Conservation (phyloP, 64 coral and sea anemone genomes). For the Stichodactyla mertensii region DNA sequence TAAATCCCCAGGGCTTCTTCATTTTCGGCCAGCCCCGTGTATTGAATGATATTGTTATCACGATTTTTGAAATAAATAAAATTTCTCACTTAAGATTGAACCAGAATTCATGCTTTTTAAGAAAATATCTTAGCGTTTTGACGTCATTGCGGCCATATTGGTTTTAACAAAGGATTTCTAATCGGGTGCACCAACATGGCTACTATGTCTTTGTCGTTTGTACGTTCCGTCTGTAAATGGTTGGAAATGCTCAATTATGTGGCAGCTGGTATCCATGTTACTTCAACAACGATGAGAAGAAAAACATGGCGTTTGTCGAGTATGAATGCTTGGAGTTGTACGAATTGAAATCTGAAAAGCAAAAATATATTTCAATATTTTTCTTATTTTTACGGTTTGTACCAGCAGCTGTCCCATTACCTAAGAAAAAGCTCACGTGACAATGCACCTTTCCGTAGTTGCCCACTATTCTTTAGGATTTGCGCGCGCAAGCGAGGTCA, state of each 20-base stretch:
- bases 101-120: background rate
- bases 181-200: too few relatives aligned
- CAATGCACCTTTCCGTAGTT: too few relatives aligned
- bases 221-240: too few relatives aligned
- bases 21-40: too few relatives aligned
- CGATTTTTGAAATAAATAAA: background rate
- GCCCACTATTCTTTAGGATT: too few relatives aligned
- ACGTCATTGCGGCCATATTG: background rate
- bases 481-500: too few relatives aligned
- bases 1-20: too few relatives aligned
- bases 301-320: background rate
- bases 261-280: too few relatives aligned
- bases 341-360: background rate
- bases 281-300: background rate
- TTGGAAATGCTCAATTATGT: too few relatives aligned
- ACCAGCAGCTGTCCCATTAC: background rate
- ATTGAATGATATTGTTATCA: too few relatives aligned
- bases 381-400: too few relatives aligned
- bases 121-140: background rate
- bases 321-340: background rate
- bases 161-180: background rate
- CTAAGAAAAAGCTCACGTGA: background rate
- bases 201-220: too few relatives aligned
- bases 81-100: background rate
- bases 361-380: background rate